Percentiles rank a stretch among this genome's conserved stretches.
These are phyloP conservation scores for Phrynocephalus forsythii DNA, from an alignment of 2,797 vertebrate genomes.

Conservation along the genomic window DNA sequence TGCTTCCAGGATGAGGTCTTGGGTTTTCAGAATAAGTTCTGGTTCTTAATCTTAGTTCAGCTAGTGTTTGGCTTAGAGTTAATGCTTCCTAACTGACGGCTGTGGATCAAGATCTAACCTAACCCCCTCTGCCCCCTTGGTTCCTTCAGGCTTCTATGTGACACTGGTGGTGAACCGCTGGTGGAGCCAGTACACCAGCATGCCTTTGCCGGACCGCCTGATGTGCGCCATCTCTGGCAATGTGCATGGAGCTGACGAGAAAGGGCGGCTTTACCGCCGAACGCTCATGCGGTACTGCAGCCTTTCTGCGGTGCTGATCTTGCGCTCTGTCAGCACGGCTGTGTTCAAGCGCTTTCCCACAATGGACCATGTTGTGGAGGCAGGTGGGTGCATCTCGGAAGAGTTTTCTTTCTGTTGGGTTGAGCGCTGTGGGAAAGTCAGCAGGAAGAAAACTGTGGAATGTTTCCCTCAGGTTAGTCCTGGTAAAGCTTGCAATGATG, in stretches of 20 bases:
- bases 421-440: neutral
- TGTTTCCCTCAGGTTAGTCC: neutral
- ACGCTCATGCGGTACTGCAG: slow-evolving; percentile 89
- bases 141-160: slow-evolving; percentile 88
- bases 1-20: neutral
- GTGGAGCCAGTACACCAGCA: slow-evolving; percentile 90
- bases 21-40: neutral
- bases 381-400: slow-evolving; percentile 75
- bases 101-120: neutral
- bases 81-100: neutral
- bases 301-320: slow-evolving; percentile 86
- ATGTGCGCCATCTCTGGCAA: slow-evolving; percentile 86
- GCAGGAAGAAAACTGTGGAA: neutral
- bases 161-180: slow-evolving; percentile 91
- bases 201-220: slow-evolving; percentile 87
- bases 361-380: slow-evolving; percentile 89
- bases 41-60: neutral
- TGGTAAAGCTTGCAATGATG: neutral
- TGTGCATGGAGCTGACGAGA: slow-evolving; percentile 85
- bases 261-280: slow-evolving; percentile 86
- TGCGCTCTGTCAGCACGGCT: slow-evolving; percentile 88
- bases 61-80: neutral
- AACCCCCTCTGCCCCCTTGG: neutral
- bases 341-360: slow-evolving; percentile 91
- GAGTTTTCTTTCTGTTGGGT: neutral